These are phyloP conservation scores for Lagocephalus sceleratus DNA, from an alignment of 2,797 vertebrate species.

Conservation along the genomic window DNA sequence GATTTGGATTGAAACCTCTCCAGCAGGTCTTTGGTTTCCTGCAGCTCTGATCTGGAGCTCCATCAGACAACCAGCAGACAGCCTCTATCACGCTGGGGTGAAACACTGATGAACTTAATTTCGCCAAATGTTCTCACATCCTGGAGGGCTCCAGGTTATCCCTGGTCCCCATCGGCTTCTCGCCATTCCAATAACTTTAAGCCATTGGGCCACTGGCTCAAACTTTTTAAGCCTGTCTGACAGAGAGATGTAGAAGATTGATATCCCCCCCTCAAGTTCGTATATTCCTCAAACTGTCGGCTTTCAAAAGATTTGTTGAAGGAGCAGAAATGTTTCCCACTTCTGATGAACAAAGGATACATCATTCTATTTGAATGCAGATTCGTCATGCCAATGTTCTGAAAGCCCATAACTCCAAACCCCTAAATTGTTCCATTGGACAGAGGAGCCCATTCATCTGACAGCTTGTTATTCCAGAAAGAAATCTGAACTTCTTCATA, in stretches of 20 bases:
- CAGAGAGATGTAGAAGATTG: neutral
- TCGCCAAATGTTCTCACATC: too few species aligned
- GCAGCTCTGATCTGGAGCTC: neutral
- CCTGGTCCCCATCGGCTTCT: neutral
- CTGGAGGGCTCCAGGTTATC: neutral
- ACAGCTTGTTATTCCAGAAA: neutral
- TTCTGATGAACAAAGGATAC: neutral
- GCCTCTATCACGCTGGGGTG: neutral
- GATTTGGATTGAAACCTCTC: too few species aligned
- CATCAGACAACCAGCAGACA: neutral
- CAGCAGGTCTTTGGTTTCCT: neutral
- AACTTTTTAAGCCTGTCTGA: neutral
- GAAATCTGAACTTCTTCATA: neutral
- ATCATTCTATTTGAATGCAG: constrained; percentile 2
- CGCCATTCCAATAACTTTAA: neutral
- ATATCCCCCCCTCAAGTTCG: neutral
- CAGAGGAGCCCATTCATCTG: neutral
- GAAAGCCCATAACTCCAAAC: neutral
- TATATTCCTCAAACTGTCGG: neutral
- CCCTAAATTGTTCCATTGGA: neutral
- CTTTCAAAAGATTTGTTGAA: neutral
- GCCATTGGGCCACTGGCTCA: neutral
- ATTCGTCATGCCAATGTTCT: neutral
- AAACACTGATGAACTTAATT: too few species aligned
- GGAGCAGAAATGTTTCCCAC: neutral